These are phyloP conservation scores for Tylochromis polylepis DNA, from an alignment of 2,113 vertebrate species.

Conservation along the genomic window DNA sequence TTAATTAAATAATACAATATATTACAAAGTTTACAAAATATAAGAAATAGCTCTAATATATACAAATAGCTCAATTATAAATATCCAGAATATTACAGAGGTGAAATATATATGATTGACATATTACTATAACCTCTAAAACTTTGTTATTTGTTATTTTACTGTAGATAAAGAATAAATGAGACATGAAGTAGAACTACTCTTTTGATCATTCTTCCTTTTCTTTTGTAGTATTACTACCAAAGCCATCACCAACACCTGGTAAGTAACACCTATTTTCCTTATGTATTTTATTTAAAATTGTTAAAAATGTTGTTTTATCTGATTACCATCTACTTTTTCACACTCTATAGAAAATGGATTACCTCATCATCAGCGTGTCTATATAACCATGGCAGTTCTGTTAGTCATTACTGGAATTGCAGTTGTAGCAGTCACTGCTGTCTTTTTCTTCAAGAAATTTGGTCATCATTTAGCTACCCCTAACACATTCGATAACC, in stretches of 20 bases:
- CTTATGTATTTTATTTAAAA: background rate
- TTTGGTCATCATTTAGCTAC: background rate
- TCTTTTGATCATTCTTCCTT: background rate
- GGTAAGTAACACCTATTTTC: background rate
- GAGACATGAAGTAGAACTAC: background rate
- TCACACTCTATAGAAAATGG: background rate
- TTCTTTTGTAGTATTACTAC: background rate
- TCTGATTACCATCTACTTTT: background rate
- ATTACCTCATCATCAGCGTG: background rate
- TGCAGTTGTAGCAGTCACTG: background rate
- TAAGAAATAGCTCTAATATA: too few species aligned
- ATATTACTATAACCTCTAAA: too few species aligned
- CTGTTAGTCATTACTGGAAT: background rate
- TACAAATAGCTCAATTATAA: too few species aligned
- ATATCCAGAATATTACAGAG: too few species aligned
- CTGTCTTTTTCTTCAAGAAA: background rate
- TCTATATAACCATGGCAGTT: constrained; percentile 4
- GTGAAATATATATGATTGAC: too few species aligned
- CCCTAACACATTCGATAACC: constrained; percentile 26
- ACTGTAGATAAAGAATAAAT: too few species aligned
- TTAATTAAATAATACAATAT: too few species aligned
- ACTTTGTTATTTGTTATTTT: too few species aligned
- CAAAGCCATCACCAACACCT: rapidly evolving
- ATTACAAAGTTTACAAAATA: too few species aligned
- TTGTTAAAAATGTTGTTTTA: background rate